Evolutionary conservation across 2,797 vertebrate genomes (phyloP).

Genomic region (Sus cebifrons): DNA sequence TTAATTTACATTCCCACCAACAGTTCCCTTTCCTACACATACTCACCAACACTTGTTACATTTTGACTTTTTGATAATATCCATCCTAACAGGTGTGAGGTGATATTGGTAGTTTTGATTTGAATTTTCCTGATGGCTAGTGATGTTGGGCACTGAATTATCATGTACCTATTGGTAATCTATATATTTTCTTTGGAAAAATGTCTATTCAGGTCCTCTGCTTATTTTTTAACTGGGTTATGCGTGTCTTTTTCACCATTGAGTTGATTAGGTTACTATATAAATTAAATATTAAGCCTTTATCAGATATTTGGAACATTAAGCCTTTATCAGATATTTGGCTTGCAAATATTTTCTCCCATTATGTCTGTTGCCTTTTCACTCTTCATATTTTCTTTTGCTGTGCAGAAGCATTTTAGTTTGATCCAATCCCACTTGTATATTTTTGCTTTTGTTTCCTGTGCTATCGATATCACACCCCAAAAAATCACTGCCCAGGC

Average conservation of each 20-base stretch:
- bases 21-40: neutral
- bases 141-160: neutral
- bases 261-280: neutral
- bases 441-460: neutral
- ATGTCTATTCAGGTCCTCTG: neutral
- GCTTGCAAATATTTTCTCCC: neutral
- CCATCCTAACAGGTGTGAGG: neutral
- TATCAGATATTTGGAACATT: neutral
- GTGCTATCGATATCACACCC: neutral
- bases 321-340: neutral
- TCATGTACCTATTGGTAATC: neutral
- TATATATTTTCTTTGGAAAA: neutral
- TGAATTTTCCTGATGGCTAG: neutral
- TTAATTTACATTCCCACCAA: neutral
- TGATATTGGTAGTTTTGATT: neutral
- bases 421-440: neutral
- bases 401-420: neutral
- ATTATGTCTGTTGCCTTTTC: neutral
- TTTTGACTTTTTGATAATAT: neutral
- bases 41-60: neutral
- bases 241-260: neutral
- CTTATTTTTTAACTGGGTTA: neutral
- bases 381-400: neutral
- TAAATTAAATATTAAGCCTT: neutral
- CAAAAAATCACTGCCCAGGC: neutral